These are phyloP conservation scores for Onthophagus taurus DNA, from an alignment of 1,140 invertebrate genomes.

Conservation along the genomic window DNA sequence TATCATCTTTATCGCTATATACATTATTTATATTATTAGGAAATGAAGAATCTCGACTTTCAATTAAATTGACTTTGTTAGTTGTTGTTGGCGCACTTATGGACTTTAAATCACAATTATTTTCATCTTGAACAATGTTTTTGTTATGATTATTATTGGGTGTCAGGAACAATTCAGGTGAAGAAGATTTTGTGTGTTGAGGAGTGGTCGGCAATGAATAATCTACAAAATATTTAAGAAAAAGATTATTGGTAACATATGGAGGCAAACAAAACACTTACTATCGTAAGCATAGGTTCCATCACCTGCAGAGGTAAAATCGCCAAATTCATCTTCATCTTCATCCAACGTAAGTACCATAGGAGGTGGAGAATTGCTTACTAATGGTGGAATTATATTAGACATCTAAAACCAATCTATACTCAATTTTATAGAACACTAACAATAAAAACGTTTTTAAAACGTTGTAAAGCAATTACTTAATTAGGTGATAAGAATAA, in stretches of 20 bases:
- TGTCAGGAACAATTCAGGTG: neutral
- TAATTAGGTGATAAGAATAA: neutral
- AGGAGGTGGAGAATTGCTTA: constrained; percentile 54
- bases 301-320: constrained; percentile 44
- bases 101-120: constrained; percentile 5
- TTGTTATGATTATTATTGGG: constrained; percentile 16
- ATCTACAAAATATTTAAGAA: constrained; percentile 29
- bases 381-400: constrained; percentile 47
- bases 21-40: constrained; percentile 1
- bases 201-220: constrained; percentile 42
- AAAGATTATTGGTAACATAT: neutral
- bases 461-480: neutral
- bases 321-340: constrained; percentile 54
- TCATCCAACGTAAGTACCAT: constrained; percentile 49
- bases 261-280: constrained; percentile 18
- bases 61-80: too few species aligned
- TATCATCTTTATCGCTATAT: constrained; percentile 4
- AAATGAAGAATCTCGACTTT: constrained; percentile 7
- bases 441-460: neutral
- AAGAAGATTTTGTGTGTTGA: constrained; percentile 29
- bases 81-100: constrained; percentile 3
- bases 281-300: constrained; percentile 31
- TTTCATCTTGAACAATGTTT: constrained; percentile 19
- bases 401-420: constrained; percentile 29
- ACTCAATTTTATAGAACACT: neutral